Conservation (phyloP, 2,113 vertebrate genomes). For the Ophthalmolycus amberensis region DNA sequence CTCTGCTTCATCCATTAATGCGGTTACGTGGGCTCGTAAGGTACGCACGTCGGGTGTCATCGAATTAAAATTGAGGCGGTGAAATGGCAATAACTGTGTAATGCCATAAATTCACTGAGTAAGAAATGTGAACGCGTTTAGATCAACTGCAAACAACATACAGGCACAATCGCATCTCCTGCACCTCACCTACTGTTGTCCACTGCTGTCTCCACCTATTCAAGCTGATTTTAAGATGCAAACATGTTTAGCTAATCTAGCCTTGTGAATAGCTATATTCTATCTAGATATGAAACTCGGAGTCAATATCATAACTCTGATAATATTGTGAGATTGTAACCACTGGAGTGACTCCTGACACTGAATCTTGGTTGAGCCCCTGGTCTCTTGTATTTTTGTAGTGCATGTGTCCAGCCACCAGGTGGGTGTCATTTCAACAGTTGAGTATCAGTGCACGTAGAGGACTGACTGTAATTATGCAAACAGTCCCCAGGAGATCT, state of each 20-base stretch:
- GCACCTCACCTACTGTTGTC: neutral
- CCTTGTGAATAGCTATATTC: neutral
- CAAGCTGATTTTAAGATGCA: neutral
- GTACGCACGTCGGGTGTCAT: neutral
- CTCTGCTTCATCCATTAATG: slow-evolving; percentile 21
- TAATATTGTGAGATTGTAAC: neutral
- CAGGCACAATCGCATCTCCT: neutral
- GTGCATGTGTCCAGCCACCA: slow-evolving; percentile 48
- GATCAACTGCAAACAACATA: neutral
- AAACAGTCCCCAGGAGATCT: neutral
- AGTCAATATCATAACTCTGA: neutral
- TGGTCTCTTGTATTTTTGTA: slow-evolving; percentile 43
- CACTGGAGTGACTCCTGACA: neutral
- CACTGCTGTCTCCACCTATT: neutral
- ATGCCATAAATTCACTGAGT: slow-evolving; percentile 9
- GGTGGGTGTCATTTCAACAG: slow-evolving; percentile 45
- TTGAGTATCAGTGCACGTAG: neutral
- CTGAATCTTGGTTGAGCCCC: neutral
- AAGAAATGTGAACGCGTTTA: slow-evolving; percentile 19
- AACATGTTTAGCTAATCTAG: neutral
- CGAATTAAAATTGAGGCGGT: slow-evolving; percentile 12
- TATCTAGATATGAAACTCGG: neutral
- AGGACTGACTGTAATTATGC: slow-evolving; percentile 13
- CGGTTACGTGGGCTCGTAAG: slow-evolving; percentile 36
- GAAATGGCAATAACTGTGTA: slow-evolving; percentile 17